Conservation (phyloP, 2,888 invertebrate genomes). For the Craniophora ligustri region DNA sequence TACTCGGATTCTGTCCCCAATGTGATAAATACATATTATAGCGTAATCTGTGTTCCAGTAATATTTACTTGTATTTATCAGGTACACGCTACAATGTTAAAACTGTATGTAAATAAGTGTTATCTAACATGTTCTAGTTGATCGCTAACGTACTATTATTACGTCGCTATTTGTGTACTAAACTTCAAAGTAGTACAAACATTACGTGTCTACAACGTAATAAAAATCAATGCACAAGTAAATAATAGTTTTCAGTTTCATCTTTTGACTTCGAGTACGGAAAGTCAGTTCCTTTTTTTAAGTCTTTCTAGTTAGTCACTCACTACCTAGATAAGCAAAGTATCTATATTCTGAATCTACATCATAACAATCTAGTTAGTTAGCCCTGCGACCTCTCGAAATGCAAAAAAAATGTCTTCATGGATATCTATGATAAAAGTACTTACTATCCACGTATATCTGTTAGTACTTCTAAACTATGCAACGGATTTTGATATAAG, state of each 20-base stretch:
- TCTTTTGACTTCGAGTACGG: background rate
- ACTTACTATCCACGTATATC: no score
- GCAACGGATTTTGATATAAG: no score
- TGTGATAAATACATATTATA: background rate
- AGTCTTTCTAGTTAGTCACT: no score
- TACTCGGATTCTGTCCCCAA: background rate
- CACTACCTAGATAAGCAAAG: no score
- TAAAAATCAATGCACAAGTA: no score
- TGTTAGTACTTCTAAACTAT: no score
- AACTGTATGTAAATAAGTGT: constrained; percentile 33
- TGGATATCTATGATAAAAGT: no score
- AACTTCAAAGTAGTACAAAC: constrained; percentile 16
- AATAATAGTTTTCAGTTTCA: constrained; percentile 2
- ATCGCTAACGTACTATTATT: constrained; percentile 22
- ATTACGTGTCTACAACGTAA: constrained; percentile 16
- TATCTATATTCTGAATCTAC: no score
- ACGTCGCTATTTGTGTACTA: constrained; percentile 25
- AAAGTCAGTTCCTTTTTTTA: background rate
- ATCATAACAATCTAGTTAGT: no score
- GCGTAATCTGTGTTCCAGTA: constrained; percentile 6
- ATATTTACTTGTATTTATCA: constrained; percentile 25
- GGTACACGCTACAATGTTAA: constrained; percentile 24
- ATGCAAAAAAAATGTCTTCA: no score
- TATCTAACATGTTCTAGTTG: constrained; percentile 42
- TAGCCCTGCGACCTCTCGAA: no score